Evolutionary conservation across 2,797 vertebrate genomes (phyloP).

Genomic region (Coregonus ussuriensis): DNA sequence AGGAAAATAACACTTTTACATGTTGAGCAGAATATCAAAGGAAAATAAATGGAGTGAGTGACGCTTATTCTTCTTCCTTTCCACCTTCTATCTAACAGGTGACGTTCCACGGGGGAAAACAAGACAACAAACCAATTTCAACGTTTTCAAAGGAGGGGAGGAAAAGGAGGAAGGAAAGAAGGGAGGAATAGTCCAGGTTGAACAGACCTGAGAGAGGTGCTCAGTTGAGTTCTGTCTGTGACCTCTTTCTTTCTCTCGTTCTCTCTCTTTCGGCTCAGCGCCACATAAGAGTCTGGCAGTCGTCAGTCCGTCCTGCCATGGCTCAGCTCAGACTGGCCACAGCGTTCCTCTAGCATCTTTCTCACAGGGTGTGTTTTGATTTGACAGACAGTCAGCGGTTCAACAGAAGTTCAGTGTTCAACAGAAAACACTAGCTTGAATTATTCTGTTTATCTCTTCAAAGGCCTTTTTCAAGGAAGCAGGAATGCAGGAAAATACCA

Average conservation of each 20-base stretch:
- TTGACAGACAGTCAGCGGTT: conserved; percentile 70
- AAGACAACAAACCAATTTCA: background rate
- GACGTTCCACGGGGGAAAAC: background rate
- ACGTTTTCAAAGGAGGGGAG: background rate
- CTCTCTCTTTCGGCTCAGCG: background rate
- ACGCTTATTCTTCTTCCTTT: background rate
- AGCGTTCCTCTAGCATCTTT: conserved; percentile 1
- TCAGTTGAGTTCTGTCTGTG: conserved; percentile 40
- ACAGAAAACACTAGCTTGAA: conserved; percentile 84
- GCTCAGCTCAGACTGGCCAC: conserved; percentile 6
- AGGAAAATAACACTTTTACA: background rate
- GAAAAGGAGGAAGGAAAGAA: too few relatives aligned
- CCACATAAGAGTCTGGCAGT: conserved; percentile 25
- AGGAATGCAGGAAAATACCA: conserved; percentile 77
- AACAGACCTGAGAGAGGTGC: conserved; percentile 1
- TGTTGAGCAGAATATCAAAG: background rate
- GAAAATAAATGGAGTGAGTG: background rate
- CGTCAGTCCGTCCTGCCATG: conserved; percentile 12
- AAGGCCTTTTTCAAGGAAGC: conserved; percentile 57
- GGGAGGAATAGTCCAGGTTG: background rate
- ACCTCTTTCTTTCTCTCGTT: conserved; percentile 6
- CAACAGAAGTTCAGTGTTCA: conserved; percentile 59
- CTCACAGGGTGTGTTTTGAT: conserved; percentile 15
- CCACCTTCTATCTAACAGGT: background rate
- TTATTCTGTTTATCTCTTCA: conserved; percentile 51